Evolutionary conservation across 35 echinoderm and acorn worm species (phyloP).

Genomic region (Ptychodera flava): DNA sequence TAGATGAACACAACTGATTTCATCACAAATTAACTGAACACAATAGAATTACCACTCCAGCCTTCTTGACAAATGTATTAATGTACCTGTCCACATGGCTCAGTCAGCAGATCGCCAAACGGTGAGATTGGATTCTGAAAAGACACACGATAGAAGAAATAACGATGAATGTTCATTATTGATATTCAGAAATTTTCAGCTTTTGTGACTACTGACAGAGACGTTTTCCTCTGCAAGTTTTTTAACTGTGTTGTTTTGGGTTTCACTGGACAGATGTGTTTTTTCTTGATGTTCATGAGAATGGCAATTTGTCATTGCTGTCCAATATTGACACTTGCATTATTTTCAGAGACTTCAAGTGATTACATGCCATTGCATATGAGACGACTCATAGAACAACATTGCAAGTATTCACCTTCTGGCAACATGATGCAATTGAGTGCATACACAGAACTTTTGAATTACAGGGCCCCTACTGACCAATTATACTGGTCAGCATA

Average conservation of each 20-base stretch:
- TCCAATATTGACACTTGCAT: background rate
- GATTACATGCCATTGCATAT: too few relatives aligned
- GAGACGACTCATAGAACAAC: too few relatives aligned
- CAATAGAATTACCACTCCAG: too few relatives aligned
- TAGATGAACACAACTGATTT: too few relatives aligned
- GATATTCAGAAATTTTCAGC: background rate
- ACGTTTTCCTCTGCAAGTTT: background rate
- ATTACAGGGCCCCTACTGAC: too few relatives aligned
- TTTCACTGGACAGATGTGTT: background rate
- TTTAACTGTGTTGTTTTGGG: background rate
- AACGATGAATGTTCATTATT: background rate
- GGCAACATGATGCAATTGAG: too few relatives aligned
- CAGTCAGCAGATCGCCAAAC: constrained; percentile 67
- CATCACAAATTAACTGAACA: too few relatives aligned
- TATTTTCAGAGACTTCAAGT: too few relatives aligned
- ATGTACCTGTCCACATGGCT: constrained; percentile 90
- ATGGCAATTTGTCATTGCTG: background rate
- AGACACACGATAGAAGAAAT: background rate
- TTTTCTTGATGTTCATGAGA: background rate
- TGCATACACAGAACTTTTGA: too few relatives aligned
- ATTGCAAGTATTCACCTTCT: too few relatives aligned
- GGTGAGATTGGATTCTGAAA: constrained; percentile 82
- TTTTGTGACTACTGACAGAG: background rate
- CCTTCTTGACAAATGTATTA: too few relatives aligned
- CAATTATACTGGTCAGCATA: too few relatives aligned